Evolutionary conservation across 2,888 invertebrate species (phyloP).

Genomic region (Phytoseiulus persimilis): DNA sequence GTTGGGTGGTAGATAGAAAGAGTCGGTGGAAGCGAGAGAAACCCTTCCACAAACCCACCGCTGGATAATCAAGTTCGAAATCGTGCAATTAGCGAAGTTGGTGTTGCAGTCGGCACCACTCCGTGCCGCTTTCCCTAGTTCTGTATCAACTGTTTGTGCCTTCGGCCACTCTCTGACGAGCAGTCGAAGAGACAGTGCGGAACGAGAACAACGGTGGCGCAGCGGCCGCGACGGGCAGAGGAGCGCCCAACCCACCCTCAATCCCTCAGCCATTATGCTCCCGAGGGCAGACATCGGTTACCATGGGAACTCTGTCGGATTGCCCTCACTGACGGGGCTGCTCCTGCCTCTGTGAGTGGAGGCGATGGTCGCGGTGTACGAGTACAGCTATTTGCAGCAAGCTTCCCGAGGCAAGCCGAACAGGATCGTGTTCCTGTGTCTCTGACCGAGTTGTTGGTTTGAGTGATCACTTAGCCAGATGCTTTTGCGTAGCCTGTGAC

Average conservation of each 20-base stretch:
- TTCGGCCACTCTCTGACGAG: background rate
- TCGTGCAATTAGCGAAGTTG: background rate
- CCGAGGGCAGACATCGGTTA: background rate
- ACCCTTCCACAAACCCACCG: background rate
- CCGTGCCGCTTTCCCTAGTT: background rate
- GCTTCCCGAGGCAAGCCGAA: background rate
- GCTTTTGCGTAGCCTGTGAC: background rate
- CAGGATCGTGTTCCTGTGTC: conserved; percentile 5
- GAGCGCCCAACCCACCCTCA: background rate
- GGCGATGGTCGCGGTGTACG: background rate
- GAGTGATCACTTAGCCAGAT: conserved; percentile 5
- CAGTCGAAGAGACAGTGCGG: background rate
- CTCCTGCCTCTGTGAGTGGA: background rate
- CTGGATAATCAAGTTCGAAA: background rate
- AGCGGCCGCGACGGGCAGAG: background rate
- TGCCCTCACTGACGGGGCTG: background rate
- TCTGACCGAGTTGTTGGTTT: background rate
- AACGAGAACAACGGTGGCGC: background rate
- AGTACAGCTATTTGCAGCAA: background rate
- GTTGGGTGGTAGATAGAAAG: background rate
- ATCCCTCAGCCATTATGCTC: background rate
- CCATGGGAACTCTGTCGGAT: background rate
- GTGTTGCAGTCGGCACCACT: background rate
- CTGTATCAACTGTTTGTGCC: conserved; percentile 5
- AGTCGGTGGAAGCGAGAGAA: background rate